Evolutionary conservation across 2,113 vertebrate species (phyloP).

Genomic region (Neopipo cinnamomea): DNA sequence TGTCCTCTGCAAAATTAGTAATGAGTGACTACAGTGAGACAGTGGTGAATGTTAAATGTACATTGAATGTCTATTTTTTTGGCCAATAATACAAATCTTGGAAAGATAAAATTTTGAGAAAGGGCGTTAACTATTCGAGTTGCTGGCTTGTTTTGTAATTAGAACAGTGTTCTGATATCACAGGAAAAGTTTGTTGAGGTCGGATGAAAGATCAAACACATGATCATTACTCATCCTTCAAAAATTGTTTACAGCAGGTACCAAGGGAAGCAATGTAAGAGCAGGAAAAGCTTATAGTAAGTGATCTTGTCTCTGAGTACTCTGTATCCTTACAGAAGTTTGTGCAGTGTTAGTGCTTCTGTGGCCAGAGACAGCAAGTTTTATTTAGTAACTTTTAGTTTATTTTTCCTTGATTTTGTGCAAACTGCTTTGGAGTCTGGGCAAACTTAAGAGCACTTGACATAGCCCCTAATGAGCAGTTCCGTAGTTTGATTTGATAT

Average conservation of each 20-base stretch:
- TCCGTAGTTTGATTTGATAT: neutral
- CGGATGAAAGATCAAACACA: neutral
- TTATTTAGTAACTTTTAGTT: neutral
- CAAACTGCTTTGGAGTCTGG: neutral
- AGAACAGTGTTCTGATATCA: neutral
- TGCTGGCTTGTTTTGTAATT: neutral
- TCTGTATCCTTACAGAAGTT: neutral
- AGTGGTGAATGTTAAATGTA: neutral
- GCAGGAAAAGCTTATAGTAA: neutral
- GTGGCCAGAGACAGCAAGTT: neutral
- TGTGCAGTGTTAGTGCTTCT: neutral
- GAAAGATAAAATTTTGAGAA: neutral
- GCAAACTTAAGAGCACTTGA: neutral
- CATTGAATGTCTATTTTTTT: neutral
- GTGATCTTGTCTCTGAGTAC: neutral
- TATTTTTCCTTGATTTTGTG: neutral
- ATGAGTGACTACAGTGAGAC: neutral
- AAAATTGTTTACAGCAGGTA: neutral
- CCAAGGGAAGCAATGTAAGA: neutral
- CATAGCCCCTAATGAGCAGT: accelerated
- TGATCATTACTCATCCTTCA: neutral
- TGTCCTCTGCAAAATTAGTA: neutral
- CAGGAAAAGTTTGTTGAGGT: neutral
- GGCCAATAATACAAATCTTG: neutral
- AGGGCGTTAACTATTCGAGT: neutral